These are phyloP conservation scores for Falco cherrug DNA, from an alignment of 2,797 vertebrate species.

Conservation along the genomic window DNA sequence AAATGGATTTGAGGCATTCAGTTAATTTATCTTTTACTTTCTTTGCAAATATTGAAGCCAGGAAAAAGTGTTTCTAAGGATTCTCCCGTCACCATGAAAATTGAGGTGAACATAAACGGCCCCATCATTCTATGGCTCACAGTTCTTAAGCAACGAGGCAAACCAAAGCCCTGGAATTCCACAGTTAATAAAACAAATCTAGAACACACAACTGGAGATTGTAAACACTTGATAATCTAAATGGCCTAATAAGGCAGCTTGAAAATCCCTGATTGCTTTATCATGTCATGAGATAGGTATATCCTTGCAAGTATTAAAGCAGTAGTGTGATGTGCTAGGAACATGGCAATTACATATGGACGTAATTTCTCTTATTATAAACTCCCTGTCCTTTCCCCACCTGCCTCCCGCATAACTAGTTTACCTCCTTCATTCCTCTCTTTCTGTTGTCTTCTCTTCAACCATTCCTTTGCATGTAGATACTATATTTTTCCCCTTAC, in stretches of 20 bases:
- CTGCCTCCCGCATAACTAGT: not conserved
- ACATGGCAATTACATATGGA: not conserved
- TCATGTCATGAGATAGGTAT: not conserved
- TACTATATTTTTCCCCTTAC: accelerated
- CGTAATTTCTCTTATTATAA: not conserved
- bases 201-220: not conserved
- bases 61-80: not conserved
- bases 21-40: not conserved
- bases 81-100: not conserved
- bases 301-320: not conserved
- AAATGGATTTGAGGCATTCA: not conserved
- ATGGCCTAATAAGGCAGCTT: not conserved
- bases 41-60: not conserved
- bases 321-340: not conserved
- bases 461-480: not conserved
- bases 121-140: not conserved
- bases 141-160: not conserved
- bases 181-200: not conserved
- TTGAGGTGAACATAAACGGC: not conserved
- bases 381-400: not conserved
- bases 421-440: not conserved
- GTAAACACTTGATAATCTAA: not conserved
- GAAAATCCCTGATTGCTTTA: not conserved
- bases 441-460: not conserved
- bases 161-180: not conserved